Conservation (phyloP, 2,797 vertebrate genomes). For the Loris lydekkerianus region DNA sequence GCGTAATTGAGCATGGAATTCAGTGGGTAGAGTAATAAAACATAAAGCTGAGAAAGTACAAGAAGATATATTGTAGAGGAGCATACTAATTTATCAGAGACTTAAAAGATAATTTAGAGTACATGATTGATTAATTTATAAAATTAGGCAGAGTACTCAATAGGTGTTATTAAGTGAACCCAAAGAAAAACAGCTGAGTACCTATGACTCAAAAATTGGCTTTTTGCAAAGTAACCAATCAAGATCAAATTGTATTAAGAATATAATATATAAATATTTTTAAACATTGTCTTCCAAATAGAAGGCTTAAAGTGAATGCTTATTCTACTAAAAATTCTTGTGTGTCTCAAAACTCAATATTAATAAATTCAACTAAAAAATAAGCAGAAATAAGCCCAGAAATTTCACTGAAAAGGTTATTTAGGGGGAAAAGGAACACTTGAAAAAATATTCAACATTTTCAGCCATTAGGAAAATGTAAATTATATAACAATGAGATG, state of each 20-base stretch:
- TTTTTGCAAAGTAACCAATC: constrained; percentile 10
- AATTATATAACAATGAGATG: neutral
- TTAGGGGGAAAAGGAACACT: neutral
- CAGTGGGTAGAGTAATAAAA: neutral
- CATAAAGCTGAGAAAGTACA: neutral
- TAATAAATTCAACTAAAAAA: constrained; percentile 47
- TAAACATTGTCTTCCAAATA: neutral
- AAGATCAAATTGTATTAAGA: constrained; percentile 37
- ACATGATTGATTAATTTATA: neutral
- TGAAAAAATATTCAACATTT: neutral
- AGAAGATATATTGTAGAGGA: neutral
- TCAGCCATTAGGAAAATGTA: neutral
- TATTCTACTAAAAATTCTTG: neutral
- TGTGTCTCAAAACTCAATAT: neutral
- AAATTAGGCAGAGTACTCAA: neutral
- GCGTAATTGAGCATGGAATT: neutral
- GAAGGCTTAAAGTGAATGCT: neutral
- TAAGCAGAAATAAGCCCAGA: neutral
- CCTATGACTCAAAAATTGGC: neutral
- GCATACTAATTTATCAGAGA: neutral
- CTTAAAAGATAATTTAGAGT: constrained; percentile 9
- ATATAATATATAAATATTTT: neutral
- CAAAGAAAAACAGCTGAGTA: neutral
- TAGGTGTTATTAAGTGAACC: constrained; percentile 20
- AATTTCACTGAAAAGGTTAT: neutral